A percentile compares a stretch with the other conserved stretches of the same genome.
These are phyloP conservation scores for Chaetura pelagica DNA, from an alignment of 2,113 vertebrate species.

Conservation along the genomic window DNA sequence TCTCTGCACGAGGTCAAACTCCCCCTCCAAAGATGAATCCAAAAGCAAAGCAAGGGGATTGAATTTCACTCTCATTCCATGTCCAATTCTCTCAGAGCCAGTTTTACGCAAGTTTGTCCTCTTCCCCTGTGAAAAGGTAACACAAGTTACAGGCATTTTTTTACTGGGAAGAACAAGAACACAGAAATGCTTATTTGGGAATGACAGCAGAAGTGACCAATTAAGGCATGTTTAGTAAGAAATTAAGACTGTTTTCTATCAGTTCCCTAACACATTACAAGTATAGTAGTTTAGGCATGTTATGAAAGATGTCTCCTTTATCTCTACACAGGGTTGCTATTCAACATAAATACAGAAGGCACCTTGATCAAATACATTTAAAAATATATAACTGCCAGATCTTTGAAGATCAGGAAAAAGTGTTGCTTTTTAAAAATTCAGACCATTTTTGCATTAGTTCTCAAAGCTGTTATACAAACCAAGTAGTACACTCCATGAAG, in stretches of 20 bases:
- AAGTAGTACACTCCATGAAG: not conserved
- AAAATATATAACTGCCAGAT: not conserved
- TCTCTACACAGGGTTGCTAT: not conserved
- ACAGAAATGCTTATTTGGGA: not conserved
- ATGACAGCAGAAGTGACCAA: not conserved
- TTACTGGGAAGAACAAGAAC: not conserved
- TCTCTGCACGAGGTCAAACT: constrained; percentile 96
- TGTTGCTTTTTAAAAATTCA: not conserved
- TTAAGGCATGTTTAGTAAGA: not conserved
- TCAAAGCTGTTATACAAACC: not conserved
- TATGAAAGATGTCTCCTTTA: not conserved
- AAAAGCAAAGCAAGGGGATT: constrained; percentile 94
- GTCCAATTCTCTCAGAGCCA: constrained; percentile 90
- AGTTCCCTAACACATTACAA: not conserved
- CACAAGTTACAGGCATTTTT: not conserved
- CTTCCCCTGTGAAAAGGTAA: constrained; percentile 84
- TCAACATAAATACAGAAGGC: not conserved
- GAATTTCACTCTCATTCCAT: constrained; percentile 96
- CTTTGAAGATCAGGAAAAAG: not conserved
- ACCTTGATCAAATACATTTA: not conserved
- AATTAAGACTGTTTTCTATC: not conserved
- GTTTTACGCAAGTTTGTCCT: constrained; percentile 94
- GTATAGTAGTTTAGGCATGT: not conserved
- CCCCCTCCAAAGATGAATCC: constrained; percentile 97
- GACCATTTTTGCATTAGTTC: not conserved